A percentile compares a stretch with the other conserved stretches of the same genome.
Conservation (phyloP, 2,113 vertebrate genomes). For the Nibea albiflora region DNA sequence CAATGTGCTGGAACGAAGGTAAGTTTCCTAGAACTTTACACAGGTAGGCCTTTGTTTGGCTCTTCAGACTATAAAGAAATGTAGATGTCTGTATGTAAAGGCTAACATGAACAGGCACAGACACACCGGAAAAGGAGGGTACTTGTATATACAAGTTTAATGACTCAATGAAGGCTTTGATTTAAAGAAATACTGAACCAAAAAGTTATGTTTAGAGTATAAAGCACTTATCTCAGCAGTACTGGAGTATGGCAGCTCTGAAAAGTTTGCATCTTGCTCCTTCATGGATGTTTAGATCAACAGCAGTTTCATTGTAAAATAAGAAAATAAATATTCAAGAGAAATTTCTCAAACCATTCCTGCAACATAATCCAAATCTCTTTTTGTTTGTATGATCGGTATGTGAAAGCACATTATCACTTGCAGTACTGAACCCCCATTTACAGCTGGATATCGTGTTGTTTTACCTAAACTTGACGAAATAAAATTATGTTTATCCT, state of each 20-base stretch:
- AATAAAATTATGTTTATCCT: not conserved
- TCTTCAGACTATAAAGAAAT: slow-evolving; percentile 57
- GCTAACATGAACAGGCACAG: slow-evolving; percentile 36
- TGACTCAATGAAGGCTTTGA: slow-evolving; percentile 39
- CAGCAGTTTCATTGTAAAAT: not conserved
- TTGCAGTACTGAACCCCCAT: not conserved
- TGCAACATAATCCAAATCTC: not conserved
- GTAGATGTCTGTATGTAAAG: slow-evolving; percentile 61
- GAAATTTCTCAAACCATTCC: not conserved
- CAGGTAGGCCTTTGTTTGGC: slow-evolving; percentile 76
- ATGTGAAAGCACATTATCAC: not conserved
- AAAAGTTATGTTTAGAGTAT: not conserved
- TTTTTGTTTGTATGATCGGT: not conserved
- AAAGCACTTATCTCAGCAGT: not conserved
- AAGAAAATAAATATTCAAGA: not conserved
- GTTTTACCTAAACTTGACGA: not conserved
- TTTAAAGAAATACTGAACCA: not conserved
- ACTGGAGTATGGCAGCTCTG: not conserved
- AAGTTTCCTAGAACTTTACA: slow-evolving; percentile 67
- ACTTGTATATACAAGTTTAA: slow-evolving; percentile 16
- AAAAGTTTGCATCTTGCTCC: not conserved
- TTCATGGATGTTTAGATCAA: not conserved
- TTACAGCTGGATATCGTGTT: not conserved
- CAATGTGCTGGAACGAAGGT: slow-evolving; percentile 63
- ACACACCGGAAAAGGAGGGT: slow-evolving; percentile 41